Conservation (phyloP, 2,113 vertebrate genomes). For the Rattus norvegicus region GRCr8 NC_086032.1:65863001-65863500, state of each 20-base stretch:
- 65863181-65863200: neutral
- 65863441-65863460: neutral
- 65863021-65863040: too few relatives aligned
- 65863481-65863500: neutral
- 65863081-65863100: neutral
- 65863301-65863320: neutral
- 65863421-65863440: neutral
- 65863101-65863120: neutral
- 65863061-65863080: neutral
- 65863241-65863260: neutral
- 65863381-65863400: accelerated
- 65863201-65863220: neutral
- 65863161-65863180: neutral
- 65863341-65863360: neutral
- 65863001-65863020: too few relatives aligned
- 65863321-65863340: neutral
- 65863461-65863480: neutral
- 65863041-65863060: too few relatives aligned
- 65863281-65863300: neutral
- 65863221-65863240: neutral
- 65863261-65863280: neutral
- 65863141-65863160: neutral
- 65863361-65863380: neutral
- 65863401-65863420: accelerated
- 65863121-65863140: neutral